Conservation (phyloP, 2,888 invertebrate species). For the Sinotaia quadrata region DNA sequence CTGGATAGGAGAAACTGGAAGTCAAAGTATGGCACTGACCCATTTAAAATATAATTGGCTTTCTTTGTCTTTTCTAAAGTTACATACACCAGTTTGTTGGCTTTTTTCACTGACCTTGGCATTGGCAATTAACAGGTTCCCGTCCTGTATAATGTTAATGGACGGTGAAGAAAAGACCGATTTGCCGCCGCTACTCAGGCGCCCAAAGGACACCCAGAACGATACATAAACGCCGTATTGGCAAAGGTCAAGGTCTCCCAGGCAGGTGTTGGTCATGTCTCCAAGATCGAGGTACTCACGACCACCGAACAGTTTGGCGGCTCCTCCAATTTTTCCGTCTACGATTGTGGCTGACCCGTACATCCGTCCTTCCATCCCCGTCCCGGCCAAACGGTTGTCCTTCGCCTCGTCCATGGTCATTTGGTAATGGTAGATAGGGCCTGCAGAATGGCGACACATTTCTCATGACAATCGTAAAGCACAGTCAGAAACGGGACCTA, state of each 20-base stretch:
- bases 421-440: slow-evolving; percentile 62
- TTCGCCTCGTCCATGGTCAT: slow-evolving; percentile 57
- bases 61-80: neutral
- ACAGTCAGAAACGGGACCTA: too few relatives aligned
- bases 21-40: neutral
- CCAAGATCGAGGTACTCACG: slow-evolving; percentile 61
- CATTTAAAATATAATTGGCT: too few relatives aligned
- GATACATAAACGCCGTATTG: slow-evolving; percentile 62
- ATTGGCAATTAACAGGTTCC: neutral
- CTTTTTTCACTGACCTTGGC: slow-evolving; percentile 11
- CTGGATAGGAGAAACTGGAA: neutral
- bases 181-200: slow-evolving; percentile 47
- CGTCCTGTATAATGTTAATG: slow-evolving; percentile 41
- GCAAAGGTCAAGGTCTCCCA: slow-evolving; percentile 61
- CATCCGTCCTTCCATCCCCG: slow-evolving; percentile 44
- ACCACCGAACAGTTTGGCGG: slow-evolving; percentile 49
- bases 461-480: too few relatives aligned
- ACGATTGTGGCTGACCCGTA: slow-evolving; percentile 46
- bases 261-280: slow-evolving; percentile 55
- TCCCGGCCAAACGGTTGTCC: slow-evolving; percentile 42
- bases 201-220: slow-evolving; percentile 61
- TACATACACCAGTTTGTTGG: neutral
- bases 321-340: slow-evolving; percentile 53
- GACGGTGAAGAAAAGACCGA: slow-evolving; percentile 58
- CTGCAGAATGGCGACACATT: slow-evolving; percentile 39